These are phyloP conservation scores for Calvadosia cruxmelitensis DNA, from an alignment of 30 jellyfish, hydroid and myxozoan genomes.

Conservation along the genomic window DNA sequence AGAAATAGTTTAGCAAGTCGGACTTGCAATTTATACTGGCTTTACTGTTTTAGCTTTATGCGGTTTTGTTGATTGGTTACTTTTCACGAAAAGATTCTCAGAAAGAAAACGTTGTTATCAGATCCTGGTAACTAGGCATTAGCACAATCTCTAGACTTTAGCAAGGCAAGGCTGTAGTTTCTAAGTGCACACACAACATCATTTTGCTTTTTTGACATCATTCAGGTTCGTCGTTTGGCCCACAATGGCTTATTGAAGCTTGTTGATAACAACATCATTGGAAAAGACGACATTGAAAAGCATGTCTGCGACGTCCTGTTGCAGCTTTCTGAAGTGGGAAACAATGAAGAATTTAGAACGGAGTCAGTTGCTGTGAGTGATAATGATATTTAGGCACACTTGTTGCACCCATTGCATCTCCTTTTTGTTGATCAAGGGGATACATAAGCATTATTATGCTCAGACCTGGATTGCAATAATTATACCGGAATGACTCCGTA, in stretches of 20 bases:
- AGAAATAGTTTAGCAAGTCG: no score
- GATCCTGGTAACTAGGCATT: no score
- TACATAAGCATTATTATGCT: background rate
- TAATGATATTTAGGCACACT: no score
- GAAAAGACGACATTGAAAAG: slow-evolving; percentile 71
- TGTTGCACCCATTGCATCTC: no score
- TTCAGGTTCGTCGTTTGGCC: slow-evolving; percentile 75
- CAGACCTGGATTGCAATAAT: background rate
- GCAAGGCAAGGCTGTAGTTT: no score
- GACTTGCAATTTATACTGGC: no score
- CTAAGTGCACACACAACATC: background rate
- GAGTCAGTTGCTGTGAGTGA: slow-evolving; percentile 79
- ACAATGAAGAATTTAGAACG: slow-evolving; percentile 87
- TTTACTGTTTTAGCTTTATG: no score
- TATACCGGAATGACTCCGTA: background rate
- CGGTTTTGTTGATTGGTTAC: no score
- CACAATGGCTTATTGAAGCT: slow-evolving; percentile 77
- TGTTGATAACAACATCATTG: slow-evolving; percentile 71
- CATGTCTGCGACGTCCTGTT: slow-evolving; percentile 81
- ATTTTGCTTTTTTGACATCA: background rate
- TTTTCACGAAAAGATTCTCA: no score
- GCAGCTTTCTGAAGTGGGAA: slow-evolving; percentile 75
- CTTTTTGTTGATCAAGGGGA: background rate
- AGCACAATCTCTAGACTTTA: no score
- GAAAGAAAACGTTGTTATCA: no score